These are phyloP conservation scores for Reinhardtius hippoglossoides DNA, from an alignment of 2,113 vertebrate genomes.

Conservation along the genomic window DNA sequence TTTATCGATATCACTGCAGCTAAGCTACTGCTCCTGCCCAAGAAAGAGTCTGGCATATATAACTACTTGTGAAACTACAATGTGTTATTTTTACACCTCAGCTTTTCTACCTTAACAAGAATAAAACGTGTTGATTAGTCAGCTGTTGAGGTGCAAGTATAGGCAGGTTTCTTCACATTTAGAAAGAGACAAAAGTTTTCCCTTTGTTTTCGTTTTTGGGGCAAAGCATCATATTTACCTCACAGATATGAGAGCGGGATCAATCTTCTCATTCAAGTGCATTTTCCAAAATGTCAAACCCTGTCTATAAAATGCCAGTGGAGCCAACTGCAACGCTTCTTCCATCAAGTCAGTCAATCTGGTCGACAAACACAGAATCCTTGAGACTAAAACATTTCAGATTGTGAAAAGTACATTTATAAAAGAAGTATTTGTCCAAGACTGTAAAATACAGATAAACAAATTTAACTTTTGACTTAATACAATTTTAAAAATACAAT, in stretches of 20 bases:
- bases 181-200: not conserved
- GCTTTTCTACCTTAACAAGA: not conserved
- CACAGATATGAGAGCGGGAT: too few species aligned
- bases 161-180: not conserved
- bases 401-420: not conserved
- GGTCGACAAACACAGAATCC: not conserved
- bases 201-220: not conserved
- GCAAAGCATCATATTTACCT: not conserved
- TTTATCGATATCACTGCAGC: not conserved
- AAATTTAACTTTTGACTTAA: constrained; percentile 1
- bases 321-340: not conserved
- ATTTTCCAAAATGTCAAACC: constrained; percentile 7
- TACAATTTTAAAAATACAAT: not conserved
- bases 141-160: not conserved
- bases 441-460: too few species aligned
- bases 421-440: not conserved
- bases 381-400: not conserved
- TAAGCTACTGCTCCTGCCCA: not conserved
- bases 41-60: too few species aligned
- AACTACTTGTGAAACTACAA: not conserved
- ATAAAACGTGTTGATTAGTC: not conserved
- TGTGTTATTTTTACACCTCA: not conserved
- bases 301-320: not conserved
- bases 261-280: not conserved
- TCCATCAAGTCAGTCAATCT: not conserved